These are phyloP conservation scores for Bombyx huttoni DNA, from an alignment of 2,888 invertebrate genomes.

Conservation along the genomic window DNA sequence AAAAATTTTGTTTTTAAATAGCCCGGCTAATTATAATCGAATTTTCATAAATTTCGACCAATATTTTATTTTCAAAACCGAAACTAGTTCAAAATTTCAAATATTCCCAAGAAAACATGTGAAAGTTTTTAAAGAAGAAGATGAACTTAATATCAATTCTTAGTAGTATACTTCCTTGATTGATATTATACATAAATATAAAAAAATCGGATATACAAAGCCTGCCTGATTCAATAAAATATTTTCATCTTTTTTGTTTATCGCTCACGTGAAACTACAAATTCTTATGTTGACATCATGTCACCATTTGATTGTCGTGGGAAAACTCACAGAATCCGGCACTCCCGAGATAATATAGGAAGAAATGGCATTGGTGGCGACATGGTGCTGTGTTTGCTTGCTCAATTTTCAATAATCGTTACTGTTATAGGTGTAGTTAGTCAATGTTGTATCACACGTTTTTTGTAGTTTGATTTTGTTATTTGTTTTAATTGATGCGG, in stretches of 20 bases:
- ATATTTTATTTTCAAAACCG: too few species aligned
- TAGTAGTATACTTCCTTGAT: not conserved
- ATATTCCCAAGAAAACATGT: too few species aligned
- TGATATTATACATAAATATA: too few species aligned
- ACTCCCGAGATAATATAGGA: conserved; percentile 15
- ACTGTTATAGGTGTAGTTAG: conserved; percentile 20
- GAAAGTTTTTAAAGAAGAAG: too few species aligned
- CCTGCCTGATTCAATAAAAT: not conserved
- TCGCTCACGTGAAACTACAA: not conserved
- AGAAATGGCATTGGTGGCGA: conserved; percentile 23
- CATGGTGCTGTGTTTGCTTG: conserved; percentile 21
- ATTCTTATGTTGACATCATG: conserved; percentile 4
- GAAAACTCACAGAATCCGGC: conserved; percentile 18
- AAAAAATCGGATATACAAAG: not conserved
- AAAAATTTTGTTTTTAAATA: too few species aligned
- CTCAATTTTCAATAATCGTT: conserved; percentile 14
- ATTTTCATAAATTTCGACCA: too few species aligned
- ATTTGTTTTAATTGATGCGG: not conserved
- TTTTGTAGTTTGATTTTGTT: conserved; percentile 14
- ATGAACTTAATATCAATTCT: not conserved
- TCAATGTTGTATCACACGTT: conserved; percentile 37
- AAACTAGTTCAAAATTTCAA: too few species aligned
- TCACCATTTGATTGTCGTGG: conserved; percentile 16
- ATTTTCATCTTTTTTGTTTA: not conserved
- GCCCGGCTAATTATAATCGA: too few species aligned